Evolutionary conservation across 2,797 vertebrate species (phyloP), one percentile per base, ranked within the genome.

Genomic region (Lagodon rhomboides): DNA sequence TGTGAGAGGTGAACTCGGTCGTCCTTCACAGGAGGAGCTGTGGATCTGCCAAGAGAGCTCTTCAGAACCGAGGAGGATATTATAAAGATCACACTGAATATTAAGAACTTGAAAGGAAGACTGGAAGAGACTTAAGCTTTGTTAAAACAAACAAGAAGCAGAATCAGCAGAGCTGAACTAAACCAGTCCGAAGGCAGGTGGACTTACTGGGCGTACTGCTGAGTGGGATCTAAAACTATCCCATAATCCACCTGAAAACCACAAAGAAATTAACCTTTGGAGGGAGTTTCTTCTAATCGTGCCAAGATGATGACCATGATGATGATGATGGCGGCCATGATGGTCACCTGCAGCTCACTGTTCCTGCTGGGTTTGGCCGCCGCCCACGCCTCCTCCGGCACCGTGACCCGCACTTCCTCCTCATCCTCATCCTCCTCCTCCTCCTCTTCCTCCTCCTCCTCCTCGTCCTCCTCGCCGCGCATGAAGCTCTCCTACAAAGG

Each of bases 401-500:
- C 79, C 13, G 3, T 64, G 58, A 71, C 78, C 17, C 11, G 53
- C 44, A 58, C 90, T 65, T 77, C 88, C 12, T 3, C 73, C 11
- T 75, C 90, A 3, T 74, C 86, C 0, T 77, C 85, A 3, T 72
- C 88, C 3, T 77, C 83, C 6, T 67, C 88, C 2, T 64, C 90
- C 17, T 30, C 83, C 4, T 67, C 88, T 1, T 64, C 90, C 41
- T 30, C 89, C 3, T 85, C 89, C 0, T 69, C 87, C 1, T 70
- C 91, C 1, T 86, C 93, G 2, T 93, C 94, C 15, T 89, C 95
- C n/a, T 95, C 95, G 53, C 95, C 95, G 1, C 94, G 95, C 41
- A 95, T 96, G 95, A 96, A 96, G 90, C 93, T 96, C 68, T 94
- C 94, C 4, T 95, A 95, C 78, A 95, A 96, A 95, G 95, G 95